phyloP scores from a whole-genome alignment of 2,113 vertebrate species.

The Hypocryptadius cinnamomeus region DNA sequence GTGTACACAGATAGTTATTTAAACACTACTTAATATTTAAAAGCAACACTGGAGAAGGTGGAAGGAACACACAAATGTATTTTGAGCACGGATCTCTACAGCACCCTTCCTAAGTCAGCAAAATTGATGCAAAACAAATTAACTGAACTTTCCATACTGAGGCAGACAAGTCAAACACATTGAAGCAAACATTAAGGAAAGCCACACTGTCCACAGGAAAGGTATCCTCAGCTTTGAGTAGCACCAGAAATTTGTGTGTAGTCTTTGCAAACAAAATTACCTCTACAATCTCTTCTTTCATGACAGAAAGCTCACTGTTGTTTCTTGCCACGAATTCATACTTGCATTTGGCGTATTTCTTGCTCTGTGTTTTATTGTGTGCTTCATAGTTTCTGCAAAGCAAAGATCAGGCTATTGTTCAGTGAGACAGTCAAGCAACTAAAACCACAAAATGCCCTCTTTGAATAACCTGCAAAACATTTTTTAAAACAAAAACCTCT shows the following conservation, averaged over 20 bases:
- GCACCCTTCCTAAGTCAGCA: not conserved
- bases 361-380: constrained; percentile 66
- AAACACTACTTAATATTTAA: not conserved
- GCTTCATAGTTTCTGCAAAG: constrained; percentile 76
- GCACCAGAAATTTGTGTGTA: not conserved
- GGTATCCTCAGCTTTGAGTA: not conserved
- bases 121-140: not conserved
- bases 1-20: not conserved
- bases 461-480: not conserved
- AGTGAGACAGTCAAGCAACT: not conserved
- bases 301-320: constrained; percentile 88
- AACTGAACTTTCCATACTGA: not conserved
- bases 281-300: constrained; percentile 91
- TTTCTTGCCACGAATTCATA: constrained; percentile 94
- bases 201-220: not conserved
- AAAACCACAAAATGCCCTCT: not conserved
- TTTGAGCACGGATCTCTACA: not conserved
- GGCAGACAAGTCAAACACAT: not conserved
- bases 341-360: constrained; percentile 88
- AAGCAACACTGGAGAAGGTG: not conserved
- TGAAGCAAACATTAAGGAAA: not conserved
- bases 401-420: not conserved
- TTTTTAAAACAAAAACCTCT: not conserved
- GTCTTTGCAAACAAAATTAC: constrained; percentile 61
- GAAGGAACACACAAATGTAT: not conserved